A percentile compares a stretch with the other conserved stretches of the same genome.
phyloP scores from a whole-genome alignment of 2,797 vertebrate genomes.

The Gallinago nigripennis region DNA sequence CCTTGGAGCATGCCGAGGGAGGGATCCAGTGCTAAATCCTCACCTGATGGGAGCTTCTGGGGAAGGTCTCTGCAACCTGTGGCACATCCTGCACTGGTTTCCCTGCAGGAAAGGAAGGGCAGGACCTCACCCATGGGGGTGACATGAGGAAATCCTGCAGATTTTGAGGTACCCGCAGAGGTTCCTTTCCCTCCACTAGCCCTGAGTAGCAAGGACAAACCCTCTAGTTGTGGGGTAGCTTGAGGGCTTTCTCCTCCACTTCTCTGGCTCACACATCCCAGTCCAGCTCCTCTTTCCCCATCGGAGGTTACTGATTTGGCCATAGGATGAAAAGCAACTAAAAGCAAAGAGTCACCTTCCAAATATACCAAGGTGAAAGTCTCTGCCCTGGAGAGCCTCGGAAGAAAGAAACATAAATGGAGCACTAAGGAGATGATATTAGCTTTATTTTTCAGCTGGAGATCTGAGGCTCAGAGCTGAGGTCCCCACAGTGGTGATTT shows the following conservation, averaged over 20 bases:
- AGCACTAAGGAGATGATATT: neutral
- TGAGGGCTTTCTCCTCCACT: neutral
- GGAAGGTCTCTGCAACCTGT: neutral
- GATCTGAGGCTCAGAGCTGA: neutral
- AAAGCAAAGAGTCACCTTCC: neutral
- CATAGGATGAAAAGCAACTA: neutral
- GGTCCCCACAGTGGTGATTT: neutral
- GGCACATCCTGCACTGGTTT: neutral
- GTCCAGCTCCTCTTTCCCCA: neutral
- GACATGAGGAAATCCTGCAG: neutral
- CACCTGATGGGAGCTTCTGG: rapidly evolving
- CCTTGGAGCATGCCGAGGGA: neutral
- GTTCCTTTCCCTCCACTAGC: neutral
- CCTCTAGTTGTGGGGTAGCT: neutral
- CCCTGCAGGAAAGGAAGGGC: neutral
- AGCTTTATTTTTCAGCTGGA: neutral
- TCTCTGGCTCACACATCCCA: rapidly evolving
- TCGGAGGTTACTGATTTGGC: neutral
- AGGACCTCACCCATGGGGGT: neutral
- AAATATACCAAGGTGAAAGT: neutral
- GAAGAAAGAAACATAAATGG: neutral
- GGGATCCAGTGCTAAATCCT: neutral
- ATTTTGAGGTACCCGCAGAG: neutral
- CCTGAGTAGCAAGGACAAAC: neutral
- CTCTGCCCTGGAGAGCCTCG: neutral